Evolutionary conservation across 2,888 invertebrate genomes (phyloP), one percentile per base, ranked within the genome.

Genomic region (Electrophaes corylata): DNA sequence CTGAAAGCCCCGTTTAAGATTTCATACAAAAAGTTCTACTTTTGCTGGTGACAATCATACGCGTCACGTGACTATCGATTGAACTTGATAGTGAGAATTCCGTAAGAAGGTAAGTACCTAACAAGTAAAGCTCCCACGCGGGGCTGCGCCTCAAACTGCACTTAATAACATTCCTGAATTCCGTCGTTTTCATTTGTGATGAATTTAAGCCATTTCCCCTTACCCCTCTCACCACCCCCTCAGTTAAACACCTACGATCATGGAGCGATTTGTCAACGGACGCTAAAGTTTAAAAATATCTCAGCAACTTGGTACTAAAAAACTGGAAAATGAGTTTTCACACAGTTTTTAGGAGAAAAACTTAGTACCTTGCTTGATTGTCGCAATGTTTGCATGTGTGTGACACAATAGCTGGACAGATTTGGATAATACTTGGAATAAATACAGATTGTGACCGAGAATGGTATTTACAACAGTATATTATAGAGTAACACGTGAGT

Each of bases 111-210:
- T 29, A 10, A 29, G 6, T 29, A 10, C 16, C 10, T 16, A 35
- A 14, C 14, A 6, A 37, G 37, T 16, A 16, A 31, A 33, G 40
- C 47, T 18, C 26, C 20, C 14, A 29, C 4, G 8, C 14, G 8
- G 37, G 37, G 8, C 37, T 16, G 26, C 40, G 39, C 51, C 60
- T 29, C 56, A 52, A 60, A 55, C 46, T 59, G 54, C 54, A 55
- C 40, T 41, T 20, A 40, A 37, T 41, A 26, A 54, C 54, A 49
- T 53, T 57, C 48, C 29, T 41, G 60, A 57, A 55, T 63, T 57
- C 55, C 60, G 37, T 50, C 41, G 46, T 41, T 52, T 63, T 60
- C 57, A 63, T 63, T 57, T 57, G 57, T 63, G 63, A 63, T 52
- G 51, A 57, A 60, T 63, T 57, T 40, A 47, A 40, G 16, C 46